A percentile compares a stretch with the other conserved stretches of the same genome.
These are phyloP conservation scores for Scarus forsteni DNA, from an alignment of 2,797 vertebrate genomes.

Conservation along the genomic window DNA sequence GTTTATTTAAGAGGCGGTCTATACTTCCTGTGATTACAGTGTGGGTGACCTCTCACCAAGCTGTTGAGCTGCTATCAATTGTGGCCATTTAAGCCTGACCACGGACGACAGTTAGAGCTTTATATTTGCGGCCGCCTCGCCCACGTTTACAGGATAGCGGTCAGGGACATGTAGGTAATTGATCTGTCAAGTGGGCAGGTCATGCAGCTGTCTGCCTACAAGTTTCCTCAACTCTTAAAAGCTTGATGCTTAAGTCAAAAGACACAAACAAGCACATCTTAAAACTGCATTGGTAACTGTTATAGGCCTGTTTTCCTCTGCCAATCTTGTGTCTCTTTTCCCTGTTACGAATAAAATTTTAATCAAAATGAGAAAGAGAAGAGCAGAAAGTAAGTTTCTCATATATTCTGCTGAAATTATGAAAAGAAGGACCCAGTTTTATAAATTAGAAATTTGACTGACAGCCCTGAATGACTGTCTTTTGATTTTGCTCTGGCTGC, in stretches of 20 bases:
- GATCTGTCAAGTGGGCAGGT: conserved; percentile 58
- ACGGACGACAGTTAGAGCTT: conserved; percentile 50
- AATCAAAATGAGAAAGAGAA: conserved; percentile 53
- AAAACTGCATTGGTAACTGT: conserved; percentile 1
- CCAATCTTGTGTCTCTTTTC: conserved; percentile 18
- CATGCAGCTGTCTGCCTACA: conserved; percentile 21
- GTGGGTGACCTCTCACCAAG: conserved; percentile 65
- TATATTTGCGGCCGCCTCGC: conserved; percentile 49
- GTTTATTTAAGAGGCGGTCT: conserved; percentile 61
- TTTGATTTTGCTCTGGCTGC: conserved; percentile 46
- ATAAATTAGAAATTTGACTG: conserved; percentile 64
- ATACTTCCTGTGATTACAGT: conserved; percentile 63
- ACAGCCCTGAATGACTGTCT: conserved; percentile 63
- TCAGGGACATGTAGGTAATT: conserved; percentile 63
- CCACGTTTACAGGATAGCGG: conserved; percentile 55
- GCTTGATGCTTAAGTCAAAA: conserved; percentile 29
- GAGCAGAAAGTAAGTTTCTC: conserved; percentile 60
- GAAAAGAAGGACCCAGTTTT: conserved; percentile 64
- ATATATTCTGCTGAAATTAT: conserved; percentile 59
- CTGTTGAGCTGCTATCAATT: conserved; percentile 67
- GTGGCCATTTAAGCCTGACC: conserved; percentile 47
- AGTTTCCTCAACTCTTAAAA: conserved; percentile 23
- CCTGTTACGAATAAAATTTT: conserved; percentile 31
- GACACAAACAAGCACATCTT: not conserved
- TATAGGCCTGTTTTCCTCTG: conserved; percentile 7